A percentile compares a stretch with the other conserved stretches of the same genome.
These are phyloP conservation scores for Yoshiicerus persimilis DNA, from an alignment of 1,140 invertebrate genomes.

Conservation along the genomic window DNA sequence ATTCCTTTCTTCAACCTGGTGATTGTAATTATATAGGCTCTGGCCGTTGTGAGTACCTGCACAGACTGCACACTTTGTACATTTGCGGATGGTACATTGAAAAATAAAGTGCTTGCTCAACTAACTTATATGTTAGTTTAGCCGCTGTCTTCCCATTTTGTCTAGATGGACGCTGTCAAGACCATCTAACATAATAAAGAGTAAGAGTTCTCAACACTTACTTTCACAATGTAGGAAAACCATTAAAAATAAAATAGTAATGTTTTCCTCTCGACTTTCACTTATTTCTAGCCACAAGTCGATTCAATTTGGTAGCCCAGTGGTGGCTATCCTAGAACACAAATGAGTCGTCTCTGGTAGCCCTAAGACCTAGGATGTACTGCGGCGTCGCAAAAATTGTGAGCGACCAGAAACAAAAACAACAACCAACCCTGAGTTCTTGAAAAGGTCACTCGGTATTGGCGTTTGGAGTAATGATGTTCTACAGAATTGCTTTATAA, in stretches of 20 bases:
- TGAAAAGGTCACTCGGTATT: too few species aligned
- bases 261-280: not conserved
- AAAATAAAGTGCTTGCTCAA: not conserved
- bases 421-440: too few species aligned
- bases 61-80: not conserved
- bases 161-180: not conserved
- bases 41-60: not conserved
- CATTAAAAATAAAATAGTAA: not conserved
- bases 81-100: not conserved
- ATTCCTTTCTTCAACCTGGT: not conserved
- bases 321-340: too few species aligned
- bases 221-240: not conserved
- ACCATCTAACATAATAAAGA: not conserved
- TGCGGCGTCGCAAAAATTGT: too few species aligned
- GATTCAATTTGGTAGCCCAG: not conserved
- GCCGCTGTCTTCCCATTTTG: not conserved
- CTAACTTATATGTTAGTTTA: not conserved
- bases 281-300: not conserved
- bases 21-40: not conserved
- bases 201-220: not conserved
- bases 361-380: too few species aligned
- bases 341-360: too few species aligned
- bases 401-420: too few species aligned
- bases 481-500: too few species aligned
- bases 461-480: too few species aligned